Percentiles rank a stretch among this genome's conserved stretches.
Evolutionary conservation across 2,113 vertebrate genomes (phyloP).

Genomic region (Spilogale gracilis): DNA sequence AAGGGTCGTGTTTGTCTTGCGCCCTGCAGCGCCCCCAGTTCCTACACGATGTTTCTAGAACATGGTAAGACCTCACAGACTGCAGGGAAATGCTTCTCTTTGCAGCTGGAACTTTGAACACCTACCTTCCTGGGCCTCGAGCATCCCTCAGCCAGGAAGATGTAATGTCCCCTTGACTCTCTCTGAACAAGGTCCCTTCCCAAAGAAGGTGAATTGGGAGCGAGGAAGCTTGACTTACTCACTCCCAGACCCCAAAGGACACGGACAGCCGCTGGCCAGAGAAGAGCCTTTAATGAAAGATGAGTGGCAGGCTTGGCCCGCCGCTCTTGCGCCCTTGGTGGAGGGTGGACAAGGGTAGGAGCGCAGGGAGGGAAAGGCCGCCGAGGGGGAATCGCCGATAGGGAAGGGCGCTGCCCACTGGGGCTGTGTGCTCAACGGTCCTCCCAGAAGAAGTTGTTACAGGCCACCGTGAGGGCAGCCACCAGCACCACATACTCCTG

Average conservation of each 20-base stretch:
- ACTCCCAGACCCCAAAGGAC: slow-evolving; percentile 21
- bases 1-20: background rate
- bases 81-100: slow-evolving; percentile 1
- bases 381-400: background rate
- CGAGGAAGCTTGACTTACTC: background rate
- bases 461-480: slow-evolving; percentile 93
- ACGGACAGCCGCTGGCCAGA: slow-evolving; percentile 43
- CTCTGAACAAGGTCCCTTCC: background rate
- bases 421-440: slow-evolving; percentile 82
- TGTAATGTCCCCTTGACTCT: background rate
- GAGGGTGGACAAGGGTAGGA: background rate
- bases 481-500: slow-evolving; percentile 95
- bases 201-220: background rate
- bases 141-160: background rate
- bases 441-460: slow-evolving; percentile 95
- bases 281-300: slow-evolving; percentile 77
- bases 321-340: slow-evolving; percentile 44
- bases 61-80: background rate
- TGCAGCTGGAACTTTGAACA: background rate
- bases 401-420: background rate
- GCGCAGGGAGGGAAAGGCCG: background rate
- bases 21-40: background rate
- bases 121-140: background rate
- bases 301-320: slow-evolving; percentile 14
- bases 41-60: background rate